Conservation (phyloP, 2,113 vertebrate species). For the Cebus imitator region DNA sequence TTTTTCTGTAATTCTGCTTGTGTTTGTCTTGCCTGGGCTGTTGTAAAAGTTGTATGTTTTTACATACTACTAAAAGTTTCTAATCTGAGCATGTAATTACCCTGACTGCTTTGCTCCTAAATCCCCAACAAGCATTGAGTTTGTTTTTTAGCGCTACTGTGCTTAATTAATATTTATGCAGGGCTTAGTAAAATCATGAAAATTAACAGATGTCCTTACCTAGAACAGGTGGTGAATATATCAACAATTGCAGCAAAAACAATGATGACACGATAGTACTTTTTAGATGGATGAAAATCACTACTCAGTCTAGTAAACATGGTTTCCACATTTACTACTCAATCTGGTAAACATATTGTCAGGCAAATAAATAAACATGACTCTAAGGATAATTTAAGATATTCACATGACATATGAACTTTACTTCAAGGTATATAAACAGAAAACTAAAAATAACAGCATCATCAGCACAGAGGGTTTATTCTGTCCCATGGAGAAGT, state of each 20-base stretch:
- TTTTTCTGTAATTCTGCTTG: neutral
- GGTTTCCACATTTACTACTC: neutral
- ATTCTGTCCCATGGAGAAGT: neutral
- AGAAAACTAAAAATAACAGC: neutral
- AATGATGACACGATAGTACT: neutral
- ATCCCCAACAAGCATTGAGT: slow-evolving; percentile 43
- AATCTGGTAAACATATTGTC: neutral
- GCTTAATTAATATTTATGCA: slow-evolving; percentile 73
- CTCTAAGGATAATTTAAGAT: neutral
- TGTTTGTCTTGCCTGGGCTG: neutral
- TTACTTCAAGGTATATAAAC: neutral
- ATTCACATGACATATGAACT: neutral
- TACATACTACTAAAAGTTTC: slow-evolving; percentile 49
- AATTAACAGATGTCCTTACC: slow-evolving; percentile 68
- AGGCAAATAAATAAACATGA: neutral
- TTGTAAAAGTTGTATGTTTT: slow-evolving; percentile 46
- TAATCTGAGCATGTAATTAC: slow-evolving; percentile 47
- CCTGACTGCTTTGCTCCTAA: slow-evolving; percentile 32
- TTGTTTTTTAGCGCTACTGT: slow-evolving; percentile 62
- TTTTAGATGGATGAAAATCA: neutral
- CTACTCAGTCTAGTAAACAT: neutral
- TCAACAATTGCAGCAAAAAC: neutral
- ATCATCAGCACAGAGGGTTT: neutral
- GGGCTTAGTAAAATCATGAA: slow-evolving; percentile 60
- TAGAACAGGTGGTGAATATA: slow-evolving; percentile 45